A percentile compares a stretch with the other conserved stretches of the same genome.
Evolutionary conservation across 2,113 vertebrate species (phyloP).

Genomic region (Halcyon malimbica): DNA sequence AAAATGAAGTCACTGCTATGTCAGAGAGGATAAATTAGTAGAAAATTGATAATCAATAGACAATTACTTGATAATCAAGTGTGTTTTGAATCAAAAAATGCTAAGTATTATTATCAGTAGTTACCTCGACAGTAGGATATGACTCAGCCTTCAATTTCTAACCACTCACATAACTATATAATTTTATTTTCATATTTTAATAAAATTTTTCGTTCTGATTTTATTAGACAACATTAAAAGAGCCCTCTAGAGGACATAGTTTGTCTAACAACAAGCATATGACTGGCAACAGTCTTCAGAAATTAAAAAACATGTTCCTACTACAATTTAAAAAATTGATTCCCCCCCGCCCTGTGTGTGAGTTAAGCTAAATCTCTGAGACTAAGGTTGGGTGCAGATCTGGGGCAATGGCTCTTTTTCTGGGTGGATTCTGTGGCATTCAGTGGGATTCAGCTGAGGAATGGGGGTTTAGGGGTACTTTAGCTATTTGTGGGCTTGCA

Average conservation of each 20-base stretch:
- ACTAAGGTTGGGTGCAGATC: accelerated
- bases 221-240: background rate
- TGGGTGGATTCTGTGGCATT: background rate
- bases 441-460: background rate
- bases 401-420: background rate
- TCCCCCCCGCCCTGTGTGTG: background rate
- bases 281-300: background rate
- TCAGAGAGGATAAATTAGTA: background rate
- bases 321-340: background rate
- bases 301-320: background rate
- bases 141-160: background rate
- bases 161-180: background rate
- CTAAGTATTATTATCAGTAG: background rate
- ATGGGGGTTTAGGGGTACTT: background rate
- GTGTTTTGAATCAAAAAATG: background rate
- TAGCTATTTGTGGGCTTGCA: background rate
- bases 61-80: background rate
- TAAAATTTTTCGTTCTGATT: background rate
- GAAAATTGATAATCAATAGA: background rate
- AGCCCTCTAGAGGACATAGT: background rate
- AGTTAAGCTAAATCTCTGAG: background rate
- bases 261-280: background rate
- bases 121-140: background rate
- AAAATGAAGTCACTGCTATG: background rate
- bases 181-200: background rate